phyloP scores from a whole-genome alignment of 2,797 vertebrate species.

The Adrianichthys oophorus region DNA sequence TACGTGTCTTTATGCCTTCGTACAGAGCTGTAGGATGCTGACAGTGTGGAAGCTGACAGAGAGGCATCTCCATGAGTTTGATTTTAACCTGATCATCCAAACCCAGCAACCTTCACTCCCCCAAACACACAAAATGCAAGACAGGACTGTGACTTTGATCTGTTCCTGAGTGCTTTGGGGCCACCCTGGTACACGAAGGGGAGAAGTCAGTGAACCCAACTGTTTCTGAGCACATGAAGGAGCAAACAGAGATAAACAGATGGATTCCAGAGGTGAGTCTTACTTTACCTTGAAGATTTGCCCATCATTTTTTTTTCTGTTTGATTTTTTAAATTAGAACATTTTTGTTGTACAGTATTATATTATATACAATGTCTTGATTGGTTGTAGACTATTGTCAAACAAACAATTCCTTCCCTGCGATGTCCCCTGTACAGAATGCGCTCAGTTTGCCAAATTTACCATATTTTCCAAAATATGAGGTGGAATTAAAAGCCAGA shows the following conservation, averaged over 20 bases:
- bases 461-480: no score
- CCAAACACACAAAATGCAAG: constrained; percentile 3
- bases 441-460: no score
- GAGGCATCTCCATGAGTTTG: constrained; percentile 47
- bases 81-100: constrained; percentile 47
- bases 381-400: no score
- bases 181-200: constrained; percentile 32
- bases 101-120: not conserved
- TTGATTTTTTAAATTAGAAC: no score
- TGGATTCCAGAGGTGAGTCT: constrained; percentile 7
- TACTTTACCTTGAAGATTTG: not conserved
- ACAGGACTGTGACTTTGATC: constrained; percentile 36
- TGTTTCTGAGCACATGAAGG: constrained; percentile 23
- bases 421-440: no score
- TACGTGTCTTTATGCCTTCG: constrained; percentile 46
- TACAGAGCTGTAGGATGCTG: constrained; percentile 52
- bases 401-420: no score
- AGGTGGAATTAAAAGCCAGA: no score
- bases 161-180: constrained; percentile 16
- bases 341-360: no score
- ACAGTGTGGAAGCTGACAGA: constrained; percentile 47
- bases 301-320: not conserved
- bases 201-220: constrained; percentile 25
- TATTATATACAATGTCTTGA: no score
- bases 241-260: constrained; percentile 41